Evolutionary conservation across 2,797 vertebrate genomes (phyloP), one percentile per base, ranked within the genome.

Genomic region (Malurus leucopterus): DNA sequence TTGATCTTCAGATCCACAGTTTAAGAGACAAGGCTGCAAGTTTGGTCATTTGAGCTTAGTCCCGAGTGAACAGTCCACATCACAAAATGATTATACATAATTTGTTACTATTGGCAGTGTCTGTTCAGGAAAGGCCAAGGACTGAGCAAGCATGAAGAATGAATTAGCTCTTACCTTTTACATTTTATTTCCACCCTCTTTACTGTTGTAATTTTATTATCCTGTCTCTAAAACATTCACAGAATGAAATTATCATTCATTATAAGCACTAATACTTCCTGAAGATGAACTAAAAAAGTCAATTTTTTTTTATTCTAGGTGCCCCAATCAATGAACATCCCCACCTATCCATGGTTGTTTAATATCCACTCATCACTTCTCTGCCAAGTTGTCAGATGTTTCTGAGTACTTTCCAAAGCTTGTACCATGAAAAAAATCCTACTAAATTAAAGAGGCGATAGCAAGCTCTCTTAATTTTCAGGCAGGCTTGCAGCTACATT

Each of bases 61-160:
- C 80, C 64, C 62, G 3, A 88, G 76, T 68, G 90, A 94, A 78
- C 80, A 79, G 81, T 82, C 64, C 75, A 75, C 62, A 82, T 93
- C 85, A 88, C 86, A 91, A 78, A 95, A 90, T 75, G 47, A 82
- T 94, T 91, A 74, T 89, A 92, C 53, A 24, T 95, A 90, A 88
- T 95, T 94, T 93, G 90, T 95, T 93, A 83, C 94, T 90, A 54
- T 86, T 90, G 90, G 76, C 82, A 80, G 64, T 78, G 81, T 91
- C 89, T 95, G 61, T 86, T 95, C 89, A 78, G 87, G 82, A 96
- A 93, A 95, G 96, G 93, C 95, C 94, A 94, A 95, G 88, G 91
- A 94, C 91, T 95, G 91, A 95, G 73, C 67, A 84, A 82, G 79
- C 74, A 78, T 49, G 86, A 75, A 84, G 80, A 96, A 94, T 93